phyloP scores from a whole-genome alignment of 2,888 invertebrate genomes.

The Erebia palarica region DNA sequence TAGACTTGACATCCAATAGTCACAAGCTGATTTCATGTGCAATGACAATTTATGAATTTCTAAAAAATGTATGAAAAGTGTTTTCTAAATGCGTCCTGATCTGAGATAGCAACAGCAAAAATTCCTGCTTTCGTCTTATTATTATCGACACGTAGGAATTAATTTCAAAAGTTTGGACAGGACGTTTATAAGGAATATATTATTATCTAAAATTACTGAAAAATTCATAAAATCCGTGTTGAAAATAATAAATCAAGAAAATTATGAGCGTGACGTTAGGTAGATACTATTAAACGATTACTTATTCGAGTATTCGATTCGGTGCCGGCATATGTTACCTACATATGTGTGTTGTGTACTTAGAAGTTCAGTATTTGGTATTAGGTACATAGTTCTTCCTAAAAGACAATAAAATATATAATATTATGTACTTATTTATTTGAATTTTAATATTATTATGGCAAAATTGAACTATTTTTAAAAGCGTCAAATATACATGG shows the following conservation, averaged over 20 bases:
- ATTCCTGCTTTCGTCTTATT: not conserved
- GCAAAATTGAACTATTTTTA: conserved; percentile 8
- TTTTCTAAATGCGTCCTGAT: no score
- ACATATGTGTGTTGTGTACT: not conserved
- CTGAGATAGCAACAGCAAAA: not conserved
- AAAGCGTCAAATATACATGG: conserved; percentile 3
- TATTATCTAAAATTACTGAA: not conserved
- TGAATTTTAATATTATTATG: conserved; percentile 4
- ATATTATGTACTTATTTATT: not conserved
- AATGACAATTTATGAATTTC: no score
- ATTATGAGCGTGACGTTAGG: not conserved
- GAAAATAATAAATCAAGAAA: not conserved
- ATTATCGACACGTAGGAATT: not conserved
- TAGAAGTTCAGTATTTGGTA: not conserved
- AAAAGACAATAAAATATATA: conserved; percentile 9
- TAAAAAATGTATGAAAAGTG: no score
- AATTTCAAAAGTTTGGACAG: not conserved
- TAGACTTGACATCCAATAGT: conserved; percentile 53
- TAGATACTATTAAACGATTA: not conserved
- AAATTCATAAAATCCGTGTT: not conserved
- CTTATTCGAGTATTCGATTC: not conserved
- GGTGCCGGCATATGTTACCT: not conserved
- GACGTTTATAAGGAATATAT: not conserved
- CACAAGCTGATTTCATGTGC: not conserved
- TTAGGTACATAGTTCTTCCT: conserved; percentile 4